Evolutionary conservation across 2,797 vertebrate species (phyloP), one percentile per base, ranked within the genome.

Genomic region (Siniperca scherzeri): DNA sequence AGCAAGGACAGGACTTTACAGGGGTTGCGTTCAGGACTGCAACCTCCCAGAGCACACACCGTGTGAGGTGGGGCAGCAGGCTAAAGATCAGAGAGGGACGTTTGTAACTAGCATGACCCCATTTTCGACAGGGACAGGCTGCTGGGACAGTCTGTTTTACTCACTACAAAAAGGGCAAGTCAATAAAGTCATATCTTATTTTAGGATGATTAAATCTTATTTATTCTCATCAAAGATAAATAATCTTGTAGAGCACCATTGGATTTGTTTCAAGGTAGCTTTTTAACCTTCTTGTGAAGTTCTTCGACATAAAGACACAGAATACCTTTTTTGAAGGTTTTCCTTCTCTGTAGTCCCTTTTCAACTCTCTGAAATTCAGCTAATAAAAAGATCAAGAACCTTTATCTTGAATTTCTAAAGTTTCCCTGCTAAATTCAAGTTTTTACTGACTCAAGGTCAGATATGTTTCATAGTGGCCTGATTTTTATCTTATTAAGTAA

Each of bases 1-100:
- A 4, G 50, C 78, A 42, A 76, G 81, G 82, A 86, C 50, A 19
- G 11, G 84, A 3, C 68, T 70, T 83, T 65, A 61, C 79, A 65
- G 79, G 77, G 77, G 79, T 59, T 30, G 56, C 46, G 7, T 76
- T 85, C 78, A 60, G 74, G 77, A 79, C 78, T 3, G 53, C 42
- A 52, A 44, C 71, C 82, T 82, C 77, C 86, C 52, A 0, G 56
- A 71, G 67, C 71, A 22, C 52, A 9, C 4, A 7, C 44, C 48
- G 5, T 19, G 70, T 7, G 73, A 85, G 88, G 68, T 52, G 12
- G 36, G 14, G 73, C 6, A 11, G 60, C 27, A 1, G 64, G 78
- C 64, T 40, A 65, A 53, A 80, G 87, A 89, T 88, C 86, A 78
- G 57, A 52, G 10, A n/a, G 33, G 22, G 65, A 46, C 0, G 38